Conservation (phyloP, 2,888 invertebrate species). For the Pterostichus madidus region DNA sequence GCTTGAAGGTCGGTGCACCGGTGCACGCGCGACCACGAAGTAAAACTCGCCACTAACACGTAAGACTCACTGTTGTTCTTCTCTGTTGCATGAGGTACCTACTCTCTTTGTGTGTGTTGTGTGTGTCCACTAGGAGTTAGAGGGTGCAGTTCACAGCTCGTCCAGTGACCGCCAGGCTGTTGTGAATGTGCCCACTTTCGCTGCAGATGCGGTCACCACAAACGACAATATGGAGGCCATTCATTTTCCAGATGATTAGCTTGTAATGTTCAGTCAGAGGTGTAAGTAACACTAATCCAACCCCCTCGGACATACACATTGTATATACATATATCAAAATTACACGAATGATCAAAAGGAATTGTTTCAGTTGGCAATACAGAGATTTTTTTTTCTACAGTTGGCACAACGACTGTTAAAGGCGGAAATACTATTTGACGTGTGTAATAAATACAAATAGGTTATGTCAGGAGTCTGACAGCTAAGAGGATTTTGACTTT, state of each 20-base stretch:
- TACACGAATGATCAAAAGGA: too few relatives aligned
- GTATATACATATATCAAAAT: too few relatives aligned
- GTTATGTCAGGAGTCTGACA: too few relatives aligned
- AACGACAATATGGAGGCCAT: constrained; percentile 57
- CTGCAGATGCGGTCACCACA: constrained; percentile 67
- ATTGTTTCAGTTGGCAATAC: too few relatives aligned
- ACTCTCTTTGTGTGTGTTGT: neutral
- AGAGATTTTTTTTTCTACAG: too few relatives aligned
- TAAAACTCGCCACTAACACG: constrained; percentile 49
- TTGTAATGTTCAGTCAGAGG: neutral
- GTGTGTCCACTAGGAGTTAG: constrained; percentile 67
- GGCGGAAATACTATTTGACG: too few relatives aligned
- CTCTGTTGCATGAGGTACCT: constrained; percentile 9
- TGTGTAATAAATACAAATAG: too few relatives aligned
- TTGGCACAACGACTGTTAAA: too few relatives aligned
- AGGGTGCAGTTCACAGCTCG: neutral
- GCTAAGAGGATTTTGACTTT: too few relatives aligned
- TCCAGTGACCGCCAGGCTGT: constrained; percentile 66
- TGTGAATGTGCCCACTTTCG: constrained; percentile 69
- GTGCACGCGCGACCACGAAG: neutral
- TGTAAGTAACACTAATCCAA: constrained; percentile 58
- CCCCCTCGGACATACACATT: too few relatives aligned
- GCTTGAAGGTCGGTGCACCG: too few relatives aligned
- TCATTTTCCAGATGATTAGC: constrained; percentile 74
- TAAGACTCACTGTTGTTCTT: constrained; percentile 40